Evolutionary conservation across 2,888 invertebrate genomes (phyloP), one percentile per base, ranked within the genome.

Genomic region (Amaurobius ferox): DNA sequence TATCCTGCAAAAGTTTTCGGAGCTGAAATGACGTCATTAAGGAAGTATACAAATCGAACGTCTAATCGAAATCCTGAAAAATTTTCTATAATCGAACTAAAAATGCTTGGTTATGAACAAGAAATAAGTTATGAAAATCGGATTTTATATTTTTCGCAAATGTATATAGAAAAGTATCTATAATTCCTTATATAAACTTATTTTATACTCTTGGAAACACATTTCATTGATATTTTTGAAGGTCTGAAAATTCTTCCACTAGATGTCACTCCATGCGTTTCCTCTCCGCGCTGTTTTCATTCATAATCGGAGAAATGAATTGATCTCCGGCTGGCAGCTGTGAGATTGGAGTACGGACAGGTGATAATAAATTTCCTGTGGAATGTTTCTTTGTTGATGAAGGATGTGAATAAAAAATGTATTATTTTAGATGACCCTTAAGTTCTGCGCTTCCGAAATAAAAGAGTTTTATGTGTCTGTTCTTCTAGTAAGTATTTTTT

Each of bases 321-420:
- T 44, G 55, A 55, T 6, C 13, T 55, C 23, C 55, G 39, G 44
- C 64, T 72, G 48, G 79, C 80, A 80, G 80, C 80, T 80, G 80
- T 73, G 61, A 74, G 35, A 39, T 39, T 35, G 71, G 7, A 71
- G 55, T 44, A 79, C 19, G 66, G 79, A 74, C 80, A 80, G 80
- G 80, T 80, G 80, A 80, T 80, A 80, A 66, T 32, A 66, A 32
- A 19, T 32, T 66, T 66, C 32, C 35, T 66, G 32, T 23, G 30
- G 66, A 66, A 66, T 35, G 35, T 32, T 66, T 66, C 66, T 66
- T 66, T 66, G 66, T 66, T 66, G 66, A 66, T 66, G 11, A 19
- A 66, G 32, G 32, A 66, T 66, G 28, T 30, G 19, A 35, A n/a
- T 32, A 32, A 32, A 66, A 64, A 66, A 66, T 32, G 32, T n/a